These are phyloP conservation scores for Cremastobaeus sp. DNA, from an alignment of 2,888 invertebrate genomes.

Conservation along the genomic window DNA sequence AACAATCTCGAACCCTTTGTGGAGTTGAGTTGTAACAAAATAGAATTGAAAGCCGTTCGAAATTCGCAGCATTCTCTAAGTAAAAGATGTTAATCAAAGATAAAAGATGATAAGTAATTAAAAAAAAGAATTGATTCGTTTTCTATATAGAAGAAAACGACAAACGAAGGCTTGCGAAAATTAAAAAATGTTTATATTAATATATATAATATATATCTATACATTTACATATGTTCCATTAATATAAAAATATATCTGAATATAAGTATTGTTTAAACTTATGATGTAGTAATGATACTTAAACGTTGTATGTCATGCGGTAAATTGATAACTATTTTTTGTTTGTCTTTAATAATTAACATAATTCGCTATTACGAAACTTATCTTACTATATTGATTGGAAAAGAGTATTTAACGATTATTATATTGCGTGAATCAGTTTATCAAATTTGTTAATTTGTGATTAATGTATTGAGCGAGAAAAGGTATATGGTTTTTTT, in stretches of 20 bases:
- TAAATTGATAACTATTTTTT: constrained; percentile 18
- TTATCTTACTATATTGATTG: constrained; percentile 3
- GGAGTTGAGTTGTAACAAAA: too few relatives aligned
- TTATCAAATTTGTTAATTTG: constrained; percentile 36
- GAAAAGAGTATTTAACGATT: constrained; percentile 1
- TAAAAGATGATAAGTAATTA: too few relatives aligned
- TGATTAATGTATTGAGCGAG: constrained; percentile 9
- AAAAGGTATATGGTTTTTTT: constrained; percentile 5
- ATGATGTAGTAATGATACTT: constrained; percentile 46
- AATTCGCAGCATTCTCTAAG: too few relatives aligned
- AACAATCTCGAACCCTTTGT: too few relatives aligned
- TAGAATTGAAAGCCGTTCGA: too few relatives aligned
- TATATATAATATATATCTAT: constrained; percentile 32
- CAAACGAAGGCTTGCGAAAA: constrained; percentile 21
- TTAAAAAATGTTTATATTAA: constrained; percentile 31
- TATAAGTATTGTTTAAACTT: constrained; percentile 42
- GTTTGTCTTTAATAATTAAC: constrained; percentile 16
- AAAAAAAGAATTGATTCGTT: too few relatives aligned
- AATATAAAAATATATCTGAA: constrained; percentile 42
- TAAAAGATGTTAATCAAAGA: too few relatives aligned
- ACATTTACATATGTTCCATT: constrained; percentile 42
- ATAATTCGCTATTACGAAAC: constrained; percentile 5
- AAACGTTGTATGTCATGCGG: constrained; percentile 28
- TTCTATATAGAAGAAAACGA: too few relatives aligned
- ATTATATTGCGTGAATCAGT: constrained; percentile 17